Evolutionary conservation across 2,113 vertebrate species (phyloP), one percentile per base, ranked within the genome.

Genomic region (Psilopsiagon aymara): DNA sequence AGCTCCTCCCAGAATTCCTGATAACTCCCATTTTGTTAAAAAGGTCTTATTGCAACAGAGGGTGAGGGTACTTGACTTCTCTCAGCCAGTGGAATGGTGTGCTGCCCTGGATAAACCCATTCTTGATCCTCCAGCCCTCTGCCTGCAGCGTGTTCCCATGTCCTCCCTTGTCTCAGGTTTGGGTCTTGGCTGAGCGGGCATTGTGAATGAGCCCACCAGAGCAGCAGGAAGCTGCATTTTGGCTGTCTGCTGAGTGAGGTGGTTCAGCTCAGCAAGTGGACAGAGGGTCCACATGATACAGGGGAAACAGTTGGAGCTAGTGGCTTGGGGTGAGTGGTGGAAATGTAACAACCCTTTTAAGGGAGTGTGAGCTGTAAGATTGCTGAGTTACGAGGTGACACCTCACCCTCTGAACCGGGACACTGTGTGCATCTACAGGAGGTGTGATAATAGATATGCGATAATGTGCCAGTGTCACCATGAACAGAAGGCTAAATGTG

Each of bases 91-190:
- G 41, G 67, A 86, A 86, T 44, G 59, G 17, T 15, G 76, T 82
- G 52, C 35, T 90, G 71, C 63, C 67, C 82, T 76, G 57, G 52
- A 94, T 67, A 86, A 86, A 76, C 35, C 20, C 39, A 66, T 66
- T 76, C 67, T 79, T 79, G 43, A 55, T 90, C 35, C 33, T 96
- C 79, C 62, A 68, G 86, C 39, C 47, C 68, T 82, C 79, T 92
- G 79, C 70, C 75, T 90, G 82, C 52, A 51, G 33, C 33, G 39
- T 49, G 47, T 64, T 93, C 46, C 88, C 55, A 51, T 73, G 88
- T 90, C 75, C 70, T 79, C 47, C 75, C 25, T 39, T 0, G 0
- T 76, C 71, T 82, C 67, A 71, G 66, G 29, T 68, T 67, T 92
- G 88, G 39, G 70, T 90, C 67, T 85, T 76, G 53, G 64, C 67